Base-by-base conservation (phyloP, 2,113 vertebrate genomes). In the Gadus macrocephalus region DNA sequence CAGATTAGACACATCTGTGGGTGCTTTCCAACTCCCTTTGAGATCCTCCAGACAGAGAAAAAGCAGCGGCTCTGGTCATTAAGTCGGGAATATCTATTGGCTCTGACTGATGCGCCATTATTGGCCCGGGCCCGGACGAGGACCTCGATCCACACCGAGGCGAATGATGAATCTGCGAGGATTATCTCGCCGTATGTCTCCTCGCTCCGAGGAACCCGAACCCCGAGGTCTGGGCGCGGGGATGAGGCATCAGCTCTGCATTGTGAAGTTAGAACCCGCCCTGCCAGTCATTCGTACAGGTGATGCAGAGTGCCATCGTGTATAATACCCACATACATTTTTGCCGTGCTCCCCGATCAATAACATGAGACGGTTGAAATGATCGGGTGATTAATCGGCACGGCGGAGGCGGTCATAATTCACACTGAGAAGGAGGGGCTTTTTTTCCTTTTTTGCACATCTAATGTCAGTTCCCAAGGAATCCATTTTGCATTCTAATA, bases 31-130 rank as follows among this genome's bases (percentile, higher is more conserved):
- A 82, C 80, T 84, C 73, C 75, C 67, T 67, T 79, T 78, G 69
- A 84, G 73, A 66, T 62, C 6, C 76, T 73, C 73, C 62, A 72
- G 78, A 86, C 85, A 9, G 11, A 49, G 11, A 49, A 14, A 49
- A 49, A 83, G 82, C 76, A 74, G 64, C 58, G 81, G 67, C 75
- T 69, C 42, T 55, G 76, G 64, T 87, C 84, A 89, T 90, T 90
- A 86, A 67, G 77, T 83, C 72, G 59, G 68, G 64, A 71, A 78
- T 70, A 66, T 81, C 78, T 77, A 61, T 3, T 77, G 80, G 82
- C 73, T 84, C 69, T 63, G 70, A 72, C 69, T 87, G 85, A 84
- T 78, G 84, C 74, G 64, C 67, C 81, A 55, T 85, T 82, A 83
- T 77, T 75, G 74, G 67, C 64, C 56, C 56, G 70, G n/a, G 61